A percentile compares a stretch with the other conserved stretches of the same genome.
These are phyloP conservation scores for Ichneumoninae sp. DNA, from an alignment of 2,888 invertebrate species.

Conservation along the genomic window DNA sequence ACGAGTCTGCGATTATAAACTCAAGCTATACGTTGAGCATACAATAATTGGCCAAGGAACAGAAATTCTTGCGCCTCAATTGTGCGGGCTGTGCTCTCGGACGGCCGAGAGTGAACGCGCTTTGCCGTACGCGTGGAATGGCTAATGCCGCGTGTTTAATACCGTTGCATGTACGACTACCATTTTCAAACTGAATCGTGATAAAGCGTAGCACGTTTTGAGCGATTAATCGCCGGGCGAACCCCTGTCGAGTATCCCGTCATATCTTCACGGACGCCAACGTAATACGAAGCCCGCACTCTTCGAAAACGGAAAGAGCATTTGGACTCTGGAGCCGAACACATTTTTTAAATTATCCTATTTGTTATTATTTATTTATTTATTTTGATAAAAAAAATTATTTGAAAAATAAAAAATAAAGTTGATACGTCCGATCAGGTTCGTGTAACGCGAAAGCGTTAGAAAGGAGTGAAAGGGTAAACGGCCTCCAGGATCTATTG, in stretches of 20 bases:
- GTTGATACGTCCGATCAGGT: not conserved
- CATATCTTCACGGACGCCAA: slow-evolving; percentile 71
- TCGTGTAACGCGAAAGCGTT: slow-evolving; percentile 20
- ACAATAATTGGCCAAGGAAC: slow-evolving; percentile 48
- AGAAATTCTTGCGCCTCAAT: slow-evolving; percentile 45
- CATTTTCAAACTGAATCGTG: slow-evolving; percentile 75
- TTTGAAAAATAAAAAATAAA: not conserved
- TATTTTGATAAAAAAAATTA: not conserved
- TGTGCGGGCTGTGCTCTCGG: slow-evolving; percentile 22
- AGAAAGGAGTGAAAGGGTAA: slow-evolving; percentile 21
- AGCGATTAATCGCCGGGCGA: slow-evolving; percentile 78
- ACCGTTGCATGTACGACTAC: slow-evolving; percentile 75
- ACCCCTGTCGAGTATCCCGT: slow-evolving; percentile 62
- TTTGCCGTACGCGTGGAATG: slow-evolving; percentile 73
- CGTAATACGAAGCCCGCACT: slow-evolving; percentile 63
- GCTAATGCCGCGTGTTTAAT: slow-evolving; percentile 78
- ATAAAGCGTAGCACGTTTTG: slow-evolving; percentile 76
- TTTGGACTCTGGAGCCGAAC: slow-evolving; percentile 3
- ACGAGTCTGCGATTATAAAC: slow-evolving; percentile 50
- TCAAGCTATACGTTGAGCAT: slow-evolving; percentile 17
- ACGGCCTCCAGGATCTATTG: not conserved
- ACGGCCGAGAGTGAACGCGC: slow-evolving; percentile 10
- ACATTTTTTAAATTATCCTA: not conserved
- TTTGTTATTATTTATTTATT: not conserved
- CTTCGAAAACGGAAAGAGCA: slow-evolving; percentile 39